Evolutionary conservation across 1,140 invertebrate genomes (phyloP).

Genomic region (Stegodyphus mimosarum): DNA sequence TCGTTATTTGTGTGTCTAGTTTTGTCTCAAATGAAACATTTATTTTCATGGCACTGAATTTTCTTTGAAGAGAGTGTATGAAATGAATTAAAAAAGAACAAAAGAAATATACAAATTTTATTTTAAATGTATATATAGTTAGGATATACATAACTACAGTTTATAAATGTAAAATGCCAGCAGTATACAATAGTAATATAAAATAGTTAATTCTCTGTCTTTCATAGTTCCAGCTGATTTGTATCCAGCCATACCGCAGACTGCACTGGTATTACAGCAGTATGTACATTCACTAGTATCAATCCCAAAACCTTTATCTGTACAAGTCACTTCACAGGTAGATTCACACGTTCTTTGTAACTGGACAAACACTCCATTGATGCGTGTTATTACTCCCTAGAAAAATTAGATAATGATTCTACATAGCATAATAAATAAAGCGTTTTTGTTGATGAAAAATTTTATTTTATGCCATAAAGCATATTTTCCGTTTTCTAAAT

Average conservation of each 20-base stretch:
- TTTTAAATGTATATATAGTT: too few species aligned
- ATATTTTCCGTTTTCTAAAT: background rate
- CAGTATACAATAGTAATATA: too few species aligned
- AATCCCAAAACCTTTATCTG: slow-evolving; percentile 47
- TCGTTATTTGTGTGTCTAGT: too few species aligned
- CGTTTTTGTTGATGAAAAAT: background rate
- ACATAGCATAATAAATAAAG: background rate
- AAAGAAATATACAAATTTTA: too few species aligned
- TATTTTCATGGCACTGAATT: too few species aligned
- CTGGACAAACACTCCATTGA: slow-evolving; percentile 48
- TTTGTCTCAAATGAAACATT: too few species aligned
- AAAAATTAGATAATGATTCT: background rate
- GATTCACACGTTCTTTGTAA: slow-evolving; percentile 42
- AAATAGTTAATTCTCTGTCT: too few species aligned
- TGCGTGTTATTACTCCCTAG: slow-evolving; percentile 38
- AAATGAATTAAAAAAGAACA: too few species aligned
- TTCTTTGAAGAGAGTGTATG: too few species aligned
- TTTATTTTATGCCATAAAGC: background rate
- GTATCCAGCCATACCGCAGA: slow-evolving; percentile 31
- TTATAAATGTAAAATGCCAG: too few species aligned
- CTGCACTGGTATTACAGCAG: slow-evolving; percentile 23
- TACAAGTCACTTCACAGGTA: slow-evolving; percentile 29
- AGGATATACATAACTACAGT: too few species aligned
- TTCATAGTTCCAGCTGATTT: background rate
- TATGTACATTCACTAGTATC: slow-evolving; percentile 26